phyloP scores from a whole-genome alignment of 2,888 invertebrate genomes.

The Pristionchus japonicus region DNA sequence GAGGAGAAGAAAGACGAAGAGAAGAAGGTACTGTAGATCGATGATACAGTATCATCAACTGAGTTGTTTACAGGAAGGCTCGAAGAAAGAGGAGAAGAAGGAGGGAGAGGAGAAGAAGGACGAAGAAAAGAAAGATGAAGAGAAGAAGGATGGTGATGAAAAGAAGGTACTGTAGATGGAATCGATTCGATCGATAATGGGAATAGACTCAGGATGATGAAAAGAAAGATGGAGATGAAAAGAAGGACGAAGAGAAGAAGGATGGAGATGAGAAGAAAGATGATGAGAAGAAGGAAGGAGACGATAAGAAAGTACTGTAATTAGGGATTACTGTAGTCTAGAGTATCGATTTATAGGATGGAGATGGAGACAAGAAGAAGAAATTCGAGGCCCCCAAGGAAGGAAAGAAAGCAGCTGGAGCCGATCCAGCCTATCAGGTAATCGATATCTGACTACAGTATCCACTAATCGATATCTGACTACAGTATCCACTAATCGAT shows the following conservation, averaged over 20 bases:
- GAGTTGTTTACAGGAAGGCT: background rate
- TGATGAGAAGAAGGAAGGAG: slow-evolving; percentile 33
- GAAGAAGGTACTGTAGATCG: slow-evolving; percentile 27
- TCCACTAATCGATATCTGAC: background rate
- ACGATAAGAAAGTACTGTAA: slow-evolving; percentile 11
- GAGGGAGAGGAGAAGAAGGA: slow-evolving; percentile 23
- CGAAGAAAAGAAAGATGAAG: background rate
- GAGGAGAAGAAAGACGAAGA: slow-evolving; percentile 33
- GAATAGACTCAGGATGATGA: background rate
- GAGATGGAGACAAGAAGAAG: slow-evolving; percentile 25
- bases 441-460: no score
- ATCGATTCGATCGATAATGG: background rate
- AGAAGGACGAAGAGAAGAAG: slow-evolving; percentile 22
- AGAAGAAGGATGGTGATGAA: background rate
- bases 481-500: background rate
- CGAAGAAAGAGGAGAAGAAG: slow-evolving; percentile 15
- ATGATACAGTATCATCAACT: background rate
- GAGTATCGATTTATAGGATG: background rate
- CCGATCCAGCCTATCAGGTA: slow-evolving; percentile 20
- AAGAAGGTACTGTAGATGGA: background rate
- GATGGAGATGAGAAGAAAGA: slow-evolving; percentile 26
- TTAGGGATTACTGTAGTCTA: background rate
- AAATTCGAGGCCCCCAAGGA: slow-evolving; percentile 32
- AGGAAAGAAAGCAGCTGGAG: slow-evolving; percentile 19
- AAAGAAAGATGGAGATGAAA: slow-evolving; percentile 17